phyloP scores from a whole-genome alignment of 2,888 invertebrate genomes.

The Bruchidius siliquastri region DNA sequence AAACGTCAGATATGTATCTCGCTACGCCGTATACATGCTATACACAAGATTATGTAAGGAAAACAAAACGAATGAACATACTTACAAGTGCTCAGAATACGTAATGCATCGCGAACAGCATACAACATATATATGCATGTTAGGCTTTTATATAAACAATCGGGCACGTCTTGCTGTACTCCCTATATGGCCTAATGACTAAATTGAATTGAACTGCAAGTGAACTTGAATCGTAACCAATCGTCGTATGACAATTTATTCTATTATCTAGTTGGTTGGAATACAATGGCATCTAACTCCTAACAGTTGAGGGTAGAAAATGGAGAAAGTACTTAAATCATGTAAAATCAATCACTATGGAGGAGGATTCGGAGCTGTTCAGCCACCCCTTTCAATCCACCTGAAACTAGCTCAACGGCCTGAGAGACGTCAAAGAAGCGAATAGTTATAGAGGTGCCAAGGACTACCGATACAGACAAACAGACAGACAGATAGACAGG shows the following conservation, averaged over 20 bases:
- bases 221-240: background rate
- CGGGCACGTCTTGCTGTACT: background rate
- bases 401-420: too few relatives aligned
- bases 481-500: too few relatives aligned
- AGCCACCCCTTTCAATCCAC: too few relatives aligned
- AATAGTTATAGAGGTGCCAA: too few relatives aligned
- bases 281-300: background rate
- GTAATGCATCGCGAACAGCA: background rate
- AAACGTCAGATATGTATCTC: background rate
- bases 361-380: too few relatives aligned
- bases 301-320: too few relatives aligned
- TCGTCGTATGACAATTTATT: too few relatives aligned
- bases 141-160: background rate
- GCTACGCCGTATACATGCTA: background rate
- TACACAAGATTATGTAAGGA: background rate
- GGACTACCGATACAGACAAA: too few relatives aligned
- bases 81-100: background rate
- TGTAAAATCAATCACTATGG: too few relatives aligned
- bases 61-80: background rate
- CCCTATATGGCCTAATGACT: background rate
- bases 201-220: background rate
- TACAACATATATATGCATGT: background rate
- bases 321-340: too few relatives aligned
- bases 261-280: background rate
- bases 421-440: too few relatives aligned